Evolutionary conservation across 2,797 vertebrate genomes (phyloP).

Genomic region (Saxicola maurus): DNA sequence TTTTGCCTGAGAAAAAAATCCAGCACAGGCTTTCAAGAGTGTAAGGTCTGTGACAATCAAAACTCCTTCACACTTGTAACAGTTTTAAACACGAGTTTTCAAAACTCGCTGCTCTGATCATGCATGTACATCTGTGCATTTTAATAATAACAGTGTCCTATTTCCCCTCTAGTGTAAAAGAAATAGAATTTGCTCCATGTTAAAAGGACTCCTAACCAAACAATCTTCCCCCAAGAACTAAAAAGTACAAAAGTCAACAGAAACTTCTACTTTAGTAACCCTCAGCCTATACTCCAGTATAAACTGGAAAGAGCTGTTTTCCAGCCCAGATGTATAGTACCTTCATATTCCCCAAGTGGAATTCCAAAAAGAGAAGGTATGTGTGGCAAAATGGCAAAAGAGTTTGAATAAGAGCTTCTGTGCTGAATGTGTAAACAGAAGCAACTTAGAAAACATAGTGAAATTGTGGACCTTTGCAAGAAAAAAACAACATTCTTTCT

Average conservation of each 20-base stretch:
- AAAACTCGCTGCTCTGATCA: neutral
- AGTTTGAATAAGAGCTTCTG: neutral
- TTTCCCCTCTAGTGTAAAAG: neutral
- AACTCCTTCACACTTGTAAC: neutral
- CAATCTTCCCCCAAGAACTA: neutral
- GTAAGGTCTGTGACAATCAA: neutral
- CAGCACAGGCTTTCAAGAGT: neutral
- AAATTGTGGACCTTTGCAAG: neutral
- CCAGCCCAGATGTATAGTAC: neutral
- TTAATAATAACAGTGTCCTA: neutral
- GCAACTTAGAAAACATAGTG: slow-evolving; percentile 24
- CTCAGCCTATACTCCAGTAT: neutral
- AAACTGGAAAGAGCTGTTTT: neutral
- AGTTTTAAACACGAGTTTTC: neutral
- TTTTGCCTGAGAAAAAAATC: slow-evolving; percentile 16
- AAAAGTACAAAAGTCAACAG: neutral
- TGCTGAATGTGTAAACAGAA: slow-evolving; percentile 21
- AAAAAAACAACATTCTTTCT: slow-evolving; percentile 34
- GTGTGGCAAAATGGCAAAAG: neutral
- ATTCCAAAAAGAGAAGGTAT: neutral
- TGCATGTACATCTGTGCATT: neutral
- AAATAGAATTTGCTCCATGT: neutral
- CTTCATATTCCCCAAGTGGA: neutral
- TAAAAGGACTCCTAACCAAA: neutral
- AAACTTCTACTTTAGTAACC: neutral